These are phyloP conservation scores for Eugnorisma glareosa DNA, from an alignment of 2,888 invertebrate species.

Conservation along the genomic window DNA sequence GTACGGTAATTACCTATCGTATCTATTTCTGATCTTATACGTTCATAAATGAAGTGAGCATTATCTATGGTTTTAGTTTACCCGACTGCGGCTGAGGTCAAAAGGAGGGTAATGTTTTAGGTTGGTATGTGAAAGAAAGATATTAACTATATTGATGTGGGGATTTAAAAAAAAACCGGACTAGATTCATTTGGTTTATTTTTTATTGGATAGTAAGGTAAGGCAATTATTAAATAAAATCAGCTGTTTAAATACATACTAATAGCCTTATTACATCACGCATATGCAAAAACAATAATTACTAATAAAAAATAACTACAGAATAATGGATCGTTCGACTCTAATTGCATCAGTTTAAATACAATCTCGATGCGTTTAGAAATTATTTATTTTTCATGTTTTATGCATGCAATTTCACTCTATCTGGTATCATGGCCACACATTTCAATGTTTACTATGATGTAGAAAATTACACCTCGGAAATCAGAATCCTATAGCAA, in stretches of 20 bases:
- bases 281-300: slow-evolving; percentile 24
- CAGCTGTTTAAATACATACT: neutral
- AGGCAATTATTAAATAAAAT: neutral
- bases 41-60: neutral
- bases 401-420: slow-evolving; percentile 56
- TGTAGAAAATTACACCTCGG: neutral
- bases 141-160: neutral
- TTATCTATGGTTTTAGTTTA: neutral
- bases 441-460: slow-evolving; percentile 1
- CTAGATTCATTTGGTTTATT: neutral
- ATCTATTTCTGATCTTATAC: neutral
- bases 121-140: neutral
- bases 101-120: neutral
- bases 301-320: slow-evolving; percentile 3
- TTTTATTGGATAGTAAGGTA: neutral
- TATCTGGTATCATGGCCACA: slow-evolving; percentile 10
- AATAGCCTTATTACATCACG: neutral
- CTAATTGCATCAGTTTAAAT: slow-evolving; percentile 49
- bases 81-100: neutral
- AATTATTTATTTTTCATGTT: slow-evolving; percentile 44
- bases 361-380: slow-evolving; percentile 34
- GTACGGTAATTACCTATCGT: slow-evolving; percentile 1
- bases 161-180: neutral
- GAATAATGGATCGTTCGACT: slow-evolving; percentile 20
- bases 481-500: neutral